A percentile compares a stretch with the other conserved stretches of the same genome.
phyloP scores from a whole-genome alignment of 2,888 invertebrate genomes.

The Sympetrum striolatum region DNA sequence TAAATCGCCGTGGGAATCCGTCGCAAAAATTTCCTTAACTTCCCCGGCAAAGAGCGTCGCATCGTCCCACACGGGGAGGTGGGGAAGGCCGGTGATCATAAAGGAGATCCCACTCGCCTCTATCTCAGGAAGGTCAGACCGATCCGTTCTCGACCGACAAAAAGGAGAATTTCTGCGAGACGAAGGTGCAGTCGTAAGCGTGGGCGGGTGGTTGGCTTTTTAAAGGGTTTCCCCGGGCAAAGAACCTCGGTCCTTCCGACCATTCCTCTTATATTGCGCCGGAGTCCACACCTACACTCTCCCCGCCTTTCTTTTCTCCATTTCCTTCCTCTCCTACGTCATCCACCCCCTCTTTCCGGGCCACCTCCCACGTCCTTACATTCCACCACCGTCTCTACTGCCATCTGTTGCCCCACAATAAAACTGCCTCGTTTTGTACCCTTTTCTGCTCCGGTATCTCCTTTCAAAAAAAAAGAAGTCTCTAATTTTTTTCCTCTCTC shows the following conservation, averaged over 20 bases:
- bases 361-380: background rate
- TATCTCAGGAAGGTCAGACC: background rate
- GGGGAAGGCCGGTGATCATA: background rate
- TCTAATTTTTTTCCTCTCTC: background rate
- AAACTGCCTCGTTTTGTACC: background rate
- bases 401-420: conserved; percentile 33
- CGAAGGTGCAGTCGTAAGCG: background rate
- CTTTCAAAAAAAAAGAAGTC: background rate
- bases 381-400: background rate
- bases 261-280: background rate
- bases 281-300: background rate
- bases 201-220: background rate
- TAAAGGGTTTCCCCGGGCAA: background rate
- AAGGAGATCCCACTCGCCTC: background rate
- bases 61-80: background rate
- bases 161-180: background rate
- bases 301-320: background rate
- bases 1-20: background rate
- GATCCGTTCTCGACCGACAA: background rate
- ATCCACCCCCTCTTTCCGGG: background rate
- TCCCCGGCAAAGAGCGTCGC: background rate
- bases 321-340: background rate
- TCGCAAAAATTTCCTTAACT: background rate
- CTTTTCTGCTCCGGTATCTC: background rate
- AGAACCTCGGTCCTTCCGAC: background rate